Percentiles rank a stretch among this genome's conserved stretches.
phyloP scores from a whole-genome alignment of 1,140 invertebrate genomes.

The Thaumatotibia leucotreta region DNA sequence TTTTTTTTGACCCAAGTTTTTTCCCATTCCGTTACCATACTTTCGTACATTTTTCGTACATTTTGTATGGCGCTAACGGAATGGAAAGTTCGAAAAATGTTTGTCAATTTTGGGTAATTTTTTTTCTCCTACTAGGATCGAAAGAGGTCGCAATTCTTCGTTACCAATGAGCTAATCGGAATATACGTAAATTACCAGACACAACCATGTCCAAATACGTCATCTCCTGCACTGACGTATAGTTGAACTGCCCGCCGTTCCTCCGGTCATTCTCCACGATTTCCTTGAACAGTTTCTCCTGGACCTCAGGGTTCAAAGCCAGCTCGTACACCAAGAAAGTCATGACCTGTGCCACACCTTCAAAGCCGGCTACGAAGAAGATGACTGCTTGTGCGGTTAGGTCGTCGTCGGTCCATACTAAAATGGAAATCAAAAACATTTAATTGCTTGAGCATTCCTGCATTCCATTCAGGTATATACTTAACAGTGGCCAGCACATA shows the following conservation, averaged over 20 bases:
- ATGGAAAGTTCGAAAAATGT: too few species aligned
- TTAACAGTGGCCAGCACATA: too few species aligned
- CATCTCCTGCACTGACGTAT: background rate
- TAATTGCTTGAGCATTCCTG: background rate
- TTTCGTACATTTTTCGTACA: too few species aligned
- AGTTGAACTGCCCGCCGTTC: background rate
- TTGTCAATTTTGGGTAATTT: too few species aligned
- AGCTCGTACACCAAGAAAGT: slow-evolving; percentile 73
- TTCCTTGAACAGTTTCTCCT: slow-evolving; percentile 50
- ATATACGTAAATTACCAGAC: slow-evolving; percentile 18
- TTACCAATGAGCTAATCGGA: too few species aligned
- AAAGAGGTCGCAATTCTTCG: too few species aligned
- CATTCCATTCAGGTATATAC: too few species aligned
- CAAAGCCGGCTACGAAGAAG: slow-evolving; percentile 84
- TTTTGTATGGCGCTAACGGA: too few species aligned
- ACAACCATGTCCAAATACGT: slow-evolving; percentile 21
- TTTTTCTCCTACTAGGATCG: too few species aligned
- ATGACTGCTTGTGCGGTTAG: slow-evolving; percentile 79
- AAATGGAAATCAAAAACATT: background rate
- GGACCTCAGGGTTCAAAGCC: slow-evolving; percentile 75
- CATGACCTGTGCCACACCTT: slow-evolving; percentile 78
- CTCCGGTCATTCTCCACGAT: background rate
- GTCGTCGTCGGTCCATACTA: slow-evolving; percentile 70
- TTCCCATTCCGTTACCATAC: too few species aligned
- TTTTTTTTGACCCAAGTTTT: too few species aligned